A percentile compares a stretch with the other conserved stretches of the same genome.
phyloP scores from a whole-genome alignment of 2,888 invertebrate species.

The Lydus trimaculatus region DNA sequence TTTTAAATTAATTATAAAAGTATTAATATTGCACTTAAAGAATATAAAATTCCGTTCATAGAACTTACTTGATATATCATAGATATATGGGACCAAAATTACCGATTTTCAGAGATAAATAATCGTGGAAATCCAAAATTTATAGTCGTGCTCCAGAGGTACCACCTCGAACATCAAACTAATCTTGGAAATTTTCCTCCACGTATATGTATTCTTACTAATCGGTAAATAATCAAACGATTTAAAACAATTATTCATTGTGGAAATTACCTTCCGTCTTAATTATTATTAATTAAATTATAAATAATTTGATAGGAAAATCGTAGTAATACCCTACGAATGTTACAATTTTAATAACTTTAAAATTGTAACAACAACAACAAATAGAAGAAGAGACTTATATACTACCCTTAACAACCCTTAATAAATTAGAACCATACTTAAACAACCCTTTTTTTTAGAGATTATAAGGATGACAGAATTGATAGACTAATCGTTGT shows the following conservation, averaged over 20 bases:
- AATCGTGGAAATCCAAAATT: conserved; percentile 18
- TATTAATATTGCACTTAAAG: conserved; percentile 6
- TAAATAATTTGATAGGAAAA: conserved; percentile 21
- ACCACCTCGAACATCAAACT: conserved; percentile 46
- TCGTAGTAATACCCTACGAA: conserved; percentile 57
- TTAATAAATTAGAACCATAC: conserved; percentile 22
- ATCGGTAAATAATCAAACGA: conserved; percentile 59
- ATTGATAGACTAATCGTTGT: conserved; percentile 98
- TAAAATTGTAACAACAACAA: conserved; percentile 48
- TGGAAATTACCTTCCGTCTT: conserved; percentile 65
- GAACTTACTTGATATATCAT: conserved; percentile 98
- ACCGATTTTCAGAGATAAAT: conserved; percentile 49
- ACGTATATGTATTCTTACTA: conserved; percentile 51
- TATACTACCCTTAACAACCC: neutral
- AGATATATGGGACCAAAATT: conserved; percentile 93
- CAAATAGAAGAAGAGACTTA: neutral
- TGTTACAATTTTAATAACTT: conserved; percentile 53
- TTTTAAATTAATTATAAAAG: neutral
- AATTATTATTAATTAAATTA: conserved; percentile 34
- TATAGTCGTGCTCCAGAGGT: conserved; percentile 51
- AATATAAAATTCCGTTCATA: conserved; percentile 72
- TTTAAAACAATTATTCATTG: conserved; percentile 50
- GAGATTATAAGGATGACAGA: conserved; percentile 93
- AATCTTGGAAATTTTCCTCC: conserved; percentile 20
- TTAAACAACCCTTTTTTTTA: conserved; percentile 59